Conservation (phyloP, 2,797 vertebrate genomes). For the Phrynocephalus guinanensis region DNA sequence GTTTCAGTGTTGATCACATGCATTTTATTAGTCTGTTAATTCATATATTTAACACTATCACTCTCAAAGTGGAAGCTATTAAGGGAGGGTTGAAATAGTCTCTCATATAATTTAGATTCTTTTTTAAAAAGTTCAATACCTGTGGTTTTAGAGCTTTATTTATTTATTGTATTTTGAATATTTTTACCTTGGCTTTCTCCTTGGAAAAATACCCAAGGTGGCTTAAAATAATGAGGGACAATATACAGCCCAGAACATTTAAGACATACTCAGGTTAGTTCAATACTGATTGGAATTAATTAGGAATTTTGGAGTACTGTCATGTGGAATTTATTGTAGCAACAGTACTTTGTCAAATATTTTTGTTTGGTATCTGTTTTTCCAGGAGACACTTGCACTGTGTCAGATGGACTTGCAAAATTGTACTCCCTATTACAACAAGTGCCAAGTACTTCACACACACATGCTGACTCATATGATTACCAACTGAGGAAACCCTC, state of each 20-base stretch:
- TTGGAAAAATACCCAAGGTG: too few species aligned
- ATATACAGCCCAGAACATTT: too few species aligned
- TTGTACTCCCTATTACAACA: not conserved
- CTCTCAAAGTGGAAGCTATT: not conserved
- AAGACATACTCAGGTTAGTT: not conserved
- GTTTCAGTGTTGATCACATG: not conserved
- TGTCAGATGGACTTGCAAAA: conserved; percentile 41
- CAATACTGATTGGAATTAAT: not conserved
- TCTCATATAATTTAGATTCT: too few species aligned
- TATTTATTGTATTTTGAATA: too few species aligned
- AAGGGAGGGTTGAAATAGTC: too few species aligned
- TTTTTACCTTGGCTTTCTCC: too few species aligned
- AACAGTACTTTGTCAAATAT: conserved; percentile 7
- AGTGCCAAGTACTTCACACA: conserved; percentile 42
- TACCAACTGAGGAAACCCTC: conserved; percentile 38
- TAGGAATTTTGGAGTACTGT: not conserved
- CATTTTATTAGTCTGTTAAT: not conserved
- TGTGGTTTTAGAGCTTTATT: too few species aligned
- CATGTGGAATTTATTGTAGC: not conserved
- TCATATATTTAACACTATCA: not conserved
- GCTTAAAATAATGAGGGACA: too few species aligned
- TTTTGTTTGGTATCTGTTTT: not conserved
- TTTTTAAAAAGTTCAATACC: too few species aligned
- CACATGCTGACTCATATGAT: conserved; percentile 12
- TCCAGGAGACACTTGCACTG: conserved; percentile 55